Base-by-base conservation (phyloP, 2,113 vertebrate species). In the Hiodon tergisus region DNA sequence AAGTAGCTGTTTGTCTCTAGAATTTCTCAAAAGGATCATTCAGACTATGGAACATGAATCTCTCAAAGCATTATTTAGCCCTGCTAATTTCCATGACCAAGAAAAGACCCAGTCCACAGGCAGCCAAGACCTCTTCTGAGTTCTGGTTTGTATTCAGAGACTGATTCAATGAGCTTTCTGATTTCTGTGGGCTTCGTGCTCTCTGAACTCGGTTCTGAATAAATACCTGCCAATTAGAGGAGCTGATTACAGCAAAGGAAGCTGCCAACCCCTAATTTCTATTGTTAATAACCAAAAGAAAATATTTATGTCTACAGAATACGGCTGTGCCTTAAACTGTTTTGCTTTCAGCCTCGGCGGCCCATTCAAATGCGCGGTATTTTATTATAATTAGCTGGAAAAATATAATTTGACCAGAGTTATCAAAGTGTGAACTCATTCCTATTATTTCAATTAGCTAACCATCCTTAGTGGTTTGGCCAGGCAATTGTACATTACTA, bases 211-310 rank as follows among this genome's bases (percentile, higher is more conserved):
- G 69, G 77, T 82, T 81, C 81, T 67, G 76, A 87, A 88, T 82
- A 84, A 88, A 85, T 78, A 81, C 67, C 80, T 79, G 81, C 85
- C 83, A 89, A 90, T 87, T 85, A 84, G 83, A 84, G 81, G 53
- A 86, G 88, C 83, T 93, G 93, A 93, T 93, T 93, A 89, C 84
- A 90, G 85, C 81, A 79, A 62, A 85, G 84, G 77, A 72, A 76
- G 82, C 88, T 87, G 93, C 93, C 93, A 94, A 89, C 81, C 88
- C 84, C 79, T 85, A 69, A 92, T 91, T 92, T 89, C 85, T 82
- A 83, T 90, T 92, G 85, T 86, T 90, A 90, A 92, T 92, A 93
- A 93, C 89, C 82, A 84, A 90, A 93, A 90, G 87, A 92, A 94
- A 94, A 93, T 88, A 93, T 92, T 93, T 94, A 82, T 86, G 90